These are phyloP conservation scores for Erannis defoliaria DNA, from an alignment of 2,888 invertebrate species.

Conservation along the genomic window DNA sequence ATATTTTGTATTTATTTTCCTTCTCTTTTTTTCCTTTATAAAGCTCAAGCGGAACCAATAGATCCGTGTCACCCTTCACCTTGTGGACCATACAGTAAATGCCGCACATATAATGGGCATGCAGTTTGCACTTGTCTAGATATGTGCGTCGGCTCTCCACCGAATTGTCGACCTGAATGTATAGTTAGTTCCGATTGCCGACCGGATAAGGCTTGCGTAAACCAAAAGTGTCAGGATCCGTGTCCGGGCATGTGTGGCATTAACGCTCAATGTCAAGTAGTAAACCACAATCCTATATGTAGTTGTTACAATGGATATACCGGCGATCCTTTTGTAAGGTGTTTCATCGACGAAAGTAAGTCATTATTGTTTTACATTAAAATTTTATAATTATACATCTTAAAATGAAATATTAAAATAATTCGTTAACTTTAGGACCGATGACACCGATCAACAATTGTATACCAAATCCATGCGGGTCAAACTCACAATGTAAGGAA, in stretches of 20 bases:
- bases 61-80: constrained; percentile 92
- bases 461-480: constrained; percentile 91
- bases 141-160: constrained; percentile 91
- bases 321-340: constrained; percentile 93
- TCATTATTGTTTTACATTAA: constrained; percentile 48
- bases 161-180: constrained; percentile 92
- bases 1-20: constrained; percentile 53
- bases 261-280: constrained; percentile 92
- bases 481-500: constrained; percentile 91
- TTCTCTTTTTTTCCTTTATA: constrained; percentile 54
- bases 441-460: constrained; percentile 87
- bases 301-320: constrained; percentile 89
- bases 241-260: constrained; percentile 92
- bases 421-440: constrained; percentile 47
- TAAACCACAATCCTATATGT: constrained; percentile 93
- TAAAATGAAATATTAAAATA: neutral
- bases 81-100: constrained; percentile 92
- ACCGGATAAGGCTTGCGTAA: constrained; percentile 91
- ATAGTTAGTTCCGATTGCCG: constrained; percentile 92
- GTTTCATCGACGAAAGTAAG: constrained; percentile 89
- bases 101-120: constrained; percentile 89
- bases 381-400: constrained; percentile 8
- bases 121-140: constrained; percentile 92
- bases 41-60: constrained; percentile 79
- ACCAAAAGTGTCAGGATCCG: constrained; percentile 92